Conservation (phyloP, 2,888 invertebrate species). For the Chrysina gloriosa region DNA sequence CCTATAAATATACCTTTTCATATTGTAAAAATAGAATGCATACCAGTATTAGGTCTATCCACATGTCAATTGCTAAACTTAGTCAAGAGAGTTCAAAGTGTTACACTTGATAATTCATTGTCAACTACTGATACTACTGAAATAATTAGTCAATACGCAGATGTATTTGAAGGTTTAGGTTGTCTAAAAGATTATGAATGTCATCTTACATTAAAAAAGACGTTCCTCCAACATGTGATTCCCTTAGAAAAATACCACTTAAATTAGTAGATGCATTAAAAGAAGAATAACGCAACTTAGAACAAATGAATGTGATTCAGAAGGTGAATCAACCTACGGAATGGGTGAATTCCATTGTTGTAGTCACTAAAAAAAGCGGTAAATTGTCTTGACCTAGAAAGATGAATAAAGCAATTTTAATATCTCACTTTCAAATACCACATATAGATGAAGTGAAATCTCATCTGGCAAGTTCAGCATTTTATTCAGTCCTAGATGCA, state of each 20-base stretch:
- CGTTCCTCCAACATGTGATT: neutral
- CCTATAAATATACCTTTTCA: too few relatives aligned
- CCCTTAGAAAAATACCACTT: neutral
- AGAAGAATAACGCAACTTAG: neutral
- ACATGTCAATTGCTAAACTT: too few relatives aligned
- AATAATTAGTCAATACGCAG: too few relatives aligned
- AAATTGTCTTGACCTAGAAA: constrained; percentile 2
- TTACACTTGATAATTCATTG: too few relatives aligned
- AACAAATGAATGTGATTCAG: neutral
- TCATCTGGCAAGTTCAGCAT: neutral
- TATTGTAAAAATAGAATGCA: too few relatives aligned
- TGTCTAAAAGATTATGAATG: neutral
- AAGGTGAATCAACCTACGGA: neutral
- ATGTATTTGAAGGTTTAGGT: too few relatives aligned
- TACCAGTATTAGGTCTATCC: too few relatives aligned
- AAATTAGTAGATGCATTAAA: neutral
- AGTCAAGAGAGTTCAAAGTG: too few relatives aligned
- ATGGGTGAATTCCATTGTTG: neutral
- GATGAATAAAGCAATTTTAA: neutral
- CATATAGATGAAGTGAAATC: constrained; percentile 11
- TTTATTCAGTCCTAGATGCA: neutral
- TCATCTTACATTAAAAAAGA: neutral
- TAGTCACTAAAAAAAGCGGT: neutral
- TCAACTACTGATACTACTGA: too few relatives aligned
- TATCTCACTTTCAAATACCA: constrained; percentile 8